These are phyloP conservation scores for Pollimyrus isidori DNA, from an alignment of 2,113 vertebrate species.

Conservation along the genomic window DNA sequence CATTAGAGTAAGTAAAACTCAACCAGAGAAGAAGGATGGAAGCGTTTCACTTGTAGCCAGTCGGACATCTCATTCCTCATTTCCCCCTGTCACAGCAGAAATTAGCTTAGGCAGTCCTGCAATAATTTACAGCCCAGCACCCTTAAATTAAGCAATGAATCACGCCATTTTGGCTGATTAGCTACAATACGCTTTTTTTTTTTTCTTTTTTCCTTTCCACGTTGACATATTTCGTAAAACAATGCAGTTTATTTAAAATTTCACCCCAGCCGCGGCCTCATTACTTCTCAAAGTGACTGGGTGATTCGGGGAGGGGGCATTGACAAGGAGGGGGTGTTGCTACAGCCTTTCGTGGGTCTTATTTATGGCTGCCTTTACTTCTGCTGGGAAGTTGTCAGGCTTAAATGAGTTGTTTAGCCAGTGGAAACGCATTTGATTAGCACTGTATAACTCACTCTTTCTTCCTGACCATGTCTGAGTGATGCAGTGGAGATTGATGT, in stretches of 20 bases:
- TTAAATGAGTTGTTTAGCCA: slow-evolving; percentile 40
- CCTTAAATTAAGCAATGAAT: slow-evolving; percentile 68
- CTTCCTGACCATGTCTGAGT: slow-evolving; percentile 15
- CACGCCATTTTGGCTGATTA: slow-evolving; percentile 67
- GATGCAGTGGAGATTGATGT: slow-evolving; percentile 28
- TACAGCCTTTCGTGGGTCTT: slow-evolving; percentile 39
- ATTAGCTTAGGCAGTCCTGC: slow-evolving; percentile 63
- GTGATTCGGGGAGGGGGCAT: neutral
- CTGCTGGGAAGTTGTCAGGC: slow-evolving; percentile 37
- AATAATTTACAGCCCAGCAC: slow-evolving; percentile 62
- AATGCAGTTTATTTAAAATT: slow-evolving; percentile 61
- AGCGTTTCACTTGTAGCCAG: slow-evolving; percentile 69
- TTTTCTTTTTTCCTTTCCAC: slow-evolving; percentile 6
- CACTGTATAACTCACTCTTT: slow-evolving; percentile 33
- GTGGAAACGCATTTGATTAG: slow-evolving; percentile 43
- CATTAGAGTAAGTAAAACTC: slow-evolving; percentile 81
- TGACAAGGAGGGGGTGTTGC: slow-evolving; percentile 13
- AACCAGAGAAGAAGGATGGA: slow-evolving; percentile 71
- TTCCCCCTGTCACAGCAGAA: slow-evolving; percentile 53
- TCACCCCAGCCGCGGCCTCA: slow-evolving; percentile 40
- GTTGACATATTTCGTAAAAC: slow-evolving; percentile 64
- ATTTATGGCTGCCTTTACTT: slow-evolving; percentile 47
- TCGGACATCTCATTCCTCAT: slow-evolving; percentile 72
- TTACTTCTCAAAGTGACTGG: slow-evolving; percentile 19
- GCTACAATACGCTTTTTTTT: slow-evolving; percentile 56